These are phyloP conservation scores for Oreochromis aureus DNA, from an alignment of 2,113 vertebrate genomes.

Conservation along the genomic window DNA sequence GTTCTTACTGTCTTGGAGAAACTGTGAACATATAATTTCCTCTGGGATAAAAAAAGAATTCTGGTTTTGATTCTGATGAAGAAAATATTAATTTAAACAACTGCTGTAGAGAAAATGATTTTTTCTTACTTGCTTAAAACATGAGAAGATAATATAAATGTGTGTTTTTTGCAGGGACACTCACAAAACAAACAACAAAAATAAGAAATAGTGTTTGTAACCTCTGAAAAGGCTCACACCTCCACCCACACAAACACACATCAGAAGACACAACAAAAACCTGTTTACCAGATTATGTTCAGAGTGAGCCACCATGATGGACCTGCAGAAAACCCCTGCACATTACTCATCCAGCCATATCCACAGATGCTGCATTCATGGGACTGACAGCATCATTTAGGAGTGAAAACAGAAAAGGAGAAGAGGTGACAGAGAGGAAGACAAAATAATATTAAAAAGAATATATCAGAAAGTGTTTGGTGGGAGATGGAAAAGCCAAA, in stretches of 20 bases:
- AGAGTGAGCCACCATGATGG: background rate
- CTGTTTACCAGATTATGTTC: background rate
- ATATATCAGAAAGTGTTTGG: background rate
- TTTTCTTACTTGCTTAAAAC: background rate
- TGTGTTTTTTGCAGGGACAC: background rate
- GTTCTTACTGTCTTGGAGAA: background rate
- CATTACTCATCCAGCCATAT: background rate
- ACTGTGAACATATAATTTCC: background rate
- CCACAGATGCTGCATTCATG: background rate
- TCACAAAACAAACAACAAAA: background rate
- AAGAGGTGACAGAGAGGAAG: background rate
- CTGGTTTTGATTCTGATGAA: background rate
- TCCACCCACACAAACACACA: conserved; percentile 7
- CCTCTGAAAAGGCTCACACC: conserved; percentile 26
- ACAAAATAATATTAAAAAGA: background rate
- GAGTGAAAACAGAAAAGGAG: background rate
- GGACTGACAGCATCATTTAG: conserved; percentile 13
- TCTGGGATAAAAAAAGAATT: background rate
- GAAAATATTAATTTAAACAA: background rate
- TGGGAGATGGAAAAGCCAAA: background rate
- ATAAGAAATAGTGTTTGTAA: background rate
- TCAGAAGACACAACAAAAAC: conserved; percentile 9
- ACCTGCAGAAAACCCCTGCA: conserved; percentile 1
- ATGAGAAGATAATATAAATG: background rate
- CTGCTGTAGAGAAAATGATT: background rate